These are phyloP conservation scores for Amniataba percoides DNA, from an alignment of 2,797 vertebrate genomes.

Conservation along the genomic window DNA sequence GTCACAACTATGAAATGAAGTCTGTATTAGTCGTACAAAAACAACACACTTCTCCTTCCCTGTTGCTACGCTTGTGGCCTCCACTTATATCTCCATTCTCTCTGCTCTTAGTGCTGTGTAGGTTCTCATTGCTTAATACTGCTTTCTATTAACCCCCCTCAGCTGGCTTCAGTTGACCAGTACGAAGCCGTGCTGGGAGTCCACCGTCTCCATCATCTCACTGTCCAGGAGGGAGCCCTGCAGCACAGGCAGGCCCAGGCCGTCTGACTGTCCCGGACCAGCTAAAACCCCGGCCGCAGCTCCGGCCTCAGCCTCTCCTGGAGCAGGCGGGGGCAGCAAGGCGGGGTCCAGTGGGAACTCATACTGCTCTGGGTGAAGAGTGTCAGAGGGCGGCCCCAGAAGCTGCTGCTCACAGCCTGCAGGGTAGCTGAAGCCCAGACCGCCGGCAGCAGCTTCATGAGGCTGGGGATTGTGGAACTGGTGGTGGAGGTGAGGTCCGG, in stretches of 20 bases:
- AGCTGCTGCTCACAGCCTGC: conserved; percentile 83
- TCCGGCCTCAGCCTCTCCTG: conserved; percentile 50
- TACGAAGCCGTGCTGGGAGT: conserved; percentile 96
- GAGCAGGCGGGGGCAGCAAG: conserved; percentile 54
- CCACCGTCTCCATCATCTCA: conserved; percentile 99
- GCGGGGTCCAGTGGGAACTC: conserved; percentile 86
- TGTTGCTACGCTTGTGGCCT: conserved; percentile 70
- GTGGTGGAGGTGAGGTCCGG: conserved; percentile 71
- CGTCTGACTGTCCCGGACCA: conserved; percentile 77
- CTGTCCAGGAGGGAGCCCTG: conserved; percentile 91
- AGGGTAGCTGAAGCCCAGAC: conserved; percentile 86
- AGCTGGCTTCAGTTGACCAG: conserved; percentile 90
- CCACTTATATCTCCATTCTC: conserved; percentile 69
- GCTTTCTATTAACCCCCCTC: conserved; percentile 48
- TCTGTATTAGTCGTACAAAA: conserved; percentile 74
- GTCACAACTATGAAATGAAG: conserved; percentile 75
- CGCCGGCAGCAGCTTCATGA: conserved; percentile 58
- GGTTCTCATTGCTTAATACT: conserved; percentile 78
- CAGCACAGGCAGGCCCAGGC: conserved; percentile 86
- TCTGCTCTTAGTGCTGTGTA: conserved; percentile 62
- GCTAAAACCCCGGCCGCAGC: conserved; percentile 52
- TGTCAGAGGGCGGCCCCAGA: conserved; percentile 72
- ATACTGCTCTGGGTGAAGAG: conserved; percentile 83
- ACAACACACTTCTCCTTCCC: conserved; percentile 71
- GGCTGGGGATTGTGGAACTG: conserved; percentile 71